phyloP scores from a whole-genome alignment of 2,797 vertebrate genomes.

The Takifugu rubripes region DNA sequence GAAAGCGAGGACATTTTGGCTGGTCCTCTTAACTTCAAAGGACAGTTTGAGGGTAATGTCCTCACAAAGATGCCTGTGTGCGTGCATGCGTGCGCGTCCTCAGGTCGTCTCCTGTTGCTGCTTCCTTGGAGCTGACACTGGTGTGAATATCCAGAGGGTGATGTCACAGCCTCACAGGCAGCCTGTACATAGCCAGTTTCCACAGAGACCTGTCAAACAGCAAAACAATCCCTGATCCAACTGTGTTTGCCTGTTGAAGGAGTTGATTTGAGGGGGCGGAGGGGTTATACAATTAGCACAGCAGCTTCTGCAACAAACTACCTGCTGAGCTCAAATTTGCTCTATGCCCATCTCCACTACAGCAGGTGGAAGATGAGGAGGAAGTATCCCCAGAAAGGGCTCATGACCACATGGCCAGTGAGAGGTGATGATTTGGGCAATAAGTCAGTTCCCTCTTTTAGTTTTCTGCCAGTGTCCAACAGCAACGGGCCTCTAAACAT shows the following conservation, averaged over 20 bases:
- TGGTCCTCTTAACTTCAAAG: too few species aligned
- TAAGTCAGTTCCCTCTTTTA: too few species aligned
- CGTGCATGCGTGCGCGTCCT: constrained; percentile 42
- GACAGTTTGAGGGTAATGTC: too few species aligned
- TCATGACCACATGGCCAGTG: not conserved
- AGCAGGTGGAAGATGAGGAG: too few species aligned
- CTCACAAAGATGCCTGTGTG: not conserved
- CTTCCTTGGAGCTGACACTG: constrained; percentile 63
- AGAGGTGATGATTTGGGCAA: not conserved
- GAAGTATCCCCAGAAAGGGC: too few species aligned
- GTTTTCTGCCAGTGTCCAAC: not conserved
- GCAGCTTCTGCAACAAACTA: not conserved
- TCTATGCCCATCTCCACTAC: not conserved
- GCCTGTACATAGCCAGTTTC: constrained; percentile 68
- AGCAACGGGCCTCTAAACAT: constrained; percentile 7
- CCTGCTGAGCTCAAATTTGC: not conserved
- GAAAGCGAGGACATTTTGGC: too few species aligned
- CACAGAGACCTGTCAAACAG: constrained; percentile 71
- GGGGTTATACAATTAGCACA: not conserved
- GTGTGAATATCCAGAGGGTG: constrained; percentile 71
- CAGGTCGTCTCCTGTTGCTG: constrained; percentile 65
- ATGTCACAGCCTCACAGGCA: constrained; percentile 64
- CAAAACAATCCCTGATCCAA: constrained; percentile 52
- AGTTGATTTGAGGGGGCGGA: constrained; percentile 1
- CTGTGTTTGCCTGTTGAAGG: constrained; percentile 11